Base-by-base conservation (phyloP, 1,140 invertebrate genomes). In the Leptinotarsa undecemlineata region DNA sequence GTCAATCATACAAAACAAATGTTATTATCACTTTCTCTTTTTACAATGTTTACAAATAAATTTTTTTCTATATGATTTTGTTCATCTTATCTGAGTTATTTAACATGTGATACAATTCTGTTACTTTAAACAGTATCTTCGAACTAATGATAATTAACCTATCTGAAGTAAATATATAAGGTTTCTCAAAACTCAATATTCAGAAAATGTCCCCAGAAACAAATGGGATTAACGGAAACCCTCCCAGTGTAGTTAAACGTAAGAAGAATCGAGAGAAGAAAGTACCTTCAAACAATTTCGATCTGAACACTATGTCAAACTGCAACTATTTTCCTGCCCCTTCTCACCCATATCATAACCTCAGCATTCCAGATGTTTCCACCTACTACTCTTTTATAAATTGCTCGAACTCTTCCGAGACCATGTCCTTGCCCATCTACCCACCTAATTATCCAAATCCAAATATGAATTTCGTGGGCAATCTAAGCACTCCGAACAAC, bases 341-440 rank as follows among this genome's bases (percentile, higher is more conserved):
- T 75, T 86, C 87, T 0, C 87, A 88, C 74, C 85, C 87, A 4
- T 85, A 86, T 62, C 87, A 86, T 13, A 79, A 81, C 42, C 71
- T 78, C 61, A 80, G 69, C 72, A 77, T 81, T 57, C 74, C 81
- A 57, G 81, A 82, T 72, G 51, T 79, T 14, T 23, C 75, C 13
- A 67, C 75, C 62, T 86, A 86, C 71, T 89, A 89, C 77, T 85
- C 87, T 0, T 76, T 79, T 62, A 73, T 81, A 62, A 82, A 79
- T 68, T 82, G 78, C 74, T 78, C 85, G 3, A 83, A 87, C 75
- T 86, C 87, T 13, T 80, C 88, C 66, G 88, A 89, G 75, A 87
- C 88, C 0, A 84, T 89, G 77, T 89, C 88, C 11, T 79, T 89
- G 67, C 87, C 88, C 3, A 73, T 85, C 51, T 85, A 85, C 77